Base-by-base conservation (phyloP, 2,888 invertebrate genomes). In the Sialis lutaria region DNA sequence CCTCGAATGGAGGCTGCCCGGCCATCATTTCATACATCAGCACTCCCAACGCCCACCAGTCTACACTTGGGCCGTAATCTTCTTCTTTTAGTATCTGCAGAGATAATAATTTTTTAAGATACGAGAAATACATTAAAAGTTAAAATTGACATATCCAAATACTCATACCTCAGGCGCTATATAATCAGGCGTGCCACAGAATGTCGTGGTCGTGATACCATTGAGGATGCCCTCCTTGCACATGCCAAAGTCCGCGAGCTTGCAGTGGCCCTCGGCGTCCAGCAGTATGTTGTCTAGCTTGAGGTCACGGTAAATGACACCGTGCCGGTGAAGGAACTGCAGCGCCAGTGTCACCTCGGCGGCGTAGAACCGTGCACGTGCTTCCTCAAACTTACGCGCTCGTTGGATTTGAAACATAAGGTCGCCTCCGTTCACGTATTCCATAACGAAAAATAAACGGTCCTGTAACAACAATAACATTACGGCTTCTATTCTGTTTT, bases 1-100 rank as follows among this genome's bases (percentile, higher is more conserved):
- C 97, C 72, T 98, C 97, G 69, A 98, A 98, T 9, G 97, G 97
- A 49, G 97, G 97, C 67, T 98, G 97, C 0, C 97, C 96, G 1
- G 95, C 96, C 89, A 96, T 86, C 96, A 97, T 97, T 75, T 97
- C 96, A 68, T 97, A 97, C 88, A 96, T 88, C 42, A 96, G 75
- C 50, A 97, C 96, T 45, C 96, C 97, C 53, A 97, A 73, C 51
- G 96, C 96, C 96, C 96, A 97, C 89, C 89, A 89, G 68, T 89
- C 89, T 49, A 90, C 89, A 51, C 85, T 84, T 33, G 86, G 82
- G 0, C 88, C 88, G 62, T 89, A 89, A 61, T 95, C 88, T 58
- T 89, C 73, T 68, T 93, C 93, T 66, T 92, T 90, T 48, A 93
- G 74, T 62, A 93, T 93, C 79, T 75, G 55, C 31, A 52, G 52